phyloP scores from a whole-genome alignment of 2,797 vertebrate genomes.

The Halcyon badia region DNA sequence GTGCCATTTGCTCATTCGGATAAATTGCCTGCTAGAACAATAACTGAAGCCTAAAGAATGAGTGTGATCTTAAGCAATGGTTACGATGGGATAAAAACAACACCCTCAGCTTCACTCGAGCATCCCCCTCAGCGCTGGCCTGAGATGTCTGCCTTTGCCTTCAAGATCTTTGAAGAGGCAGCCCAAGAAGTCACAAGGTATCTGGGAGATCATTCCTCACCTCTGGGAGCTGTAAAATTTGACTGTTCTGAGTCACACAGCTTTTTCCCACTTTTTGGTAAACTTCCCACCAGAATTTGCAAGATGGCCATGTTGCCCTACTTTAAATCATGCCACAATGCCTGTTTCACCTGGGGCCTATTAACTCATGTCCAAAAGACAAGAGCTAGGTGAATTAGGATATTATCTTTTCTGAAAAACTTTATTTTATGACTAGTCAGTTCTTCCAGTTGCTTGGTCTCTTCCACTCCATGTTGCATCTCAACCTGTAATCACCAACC shows the following conservation, averaged over 20 bases:
- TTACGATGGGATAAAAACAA: background rate
- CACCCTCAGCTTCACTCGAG: background rate
- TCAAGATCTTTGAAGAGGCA: background rate
- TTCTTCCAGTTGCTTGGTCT: background rate
- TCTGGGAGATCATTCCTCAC: background rate
- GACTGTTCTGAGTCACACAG: background rate
- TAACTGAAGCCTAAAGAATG: background rate
- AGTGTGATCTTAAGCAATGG: background rate
- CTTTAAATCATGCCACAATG: background rate
- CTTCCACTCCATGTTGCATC: background rate
- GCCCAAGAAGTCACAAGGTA: background rate
- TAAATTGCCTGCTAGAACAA: conserved; percentile 2
- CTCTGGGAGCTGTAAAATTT: background rate
- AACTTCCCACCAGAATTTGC: background rate
- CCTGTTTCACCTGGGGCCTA: background rate
- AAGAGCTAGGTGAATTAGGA: background rate
- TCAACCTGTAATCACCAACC: background rate
- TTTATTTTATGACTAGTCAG: background rate
- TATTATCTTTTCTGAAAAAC: background rate
- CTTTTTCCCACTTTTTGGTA: background rate
- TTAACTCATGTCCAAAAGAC: background rate
- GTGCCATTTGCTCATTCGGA: background rate
- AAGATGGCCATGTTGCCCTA: background rate
- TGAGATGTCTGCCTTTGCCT: background rate
- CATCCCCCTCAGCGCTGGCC: background rate